Base-by-base conservation (phyloP, 2,797 vertebrate species). In the Propithecus deckenii region DNA sequence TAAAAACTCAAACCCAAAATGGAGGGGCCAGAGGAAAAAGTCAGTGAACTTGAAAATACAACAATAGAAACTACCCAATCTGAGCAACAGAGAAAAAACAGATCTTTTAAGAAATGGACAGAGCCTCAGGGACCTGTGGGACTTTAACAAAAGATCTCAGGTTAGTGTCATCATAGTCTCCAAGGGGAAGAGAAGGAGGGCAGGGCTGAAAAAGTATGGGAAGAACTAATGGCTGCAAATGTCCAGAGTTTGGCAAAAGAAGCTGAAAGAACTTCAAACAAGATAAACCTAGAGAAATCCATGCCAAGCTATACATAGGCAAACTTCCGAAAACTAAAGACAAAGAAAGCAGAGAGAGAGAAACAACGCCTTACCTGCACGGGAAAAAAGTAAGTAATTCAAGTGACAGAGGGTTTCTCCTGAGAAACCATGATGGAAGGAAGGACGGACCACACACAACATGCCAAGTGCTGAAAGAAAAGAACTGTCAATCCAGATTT, bases 221-320 rank as follows among this genome's bases (percentile, higher is more conserved):
- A 74, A 78, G 61, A 87, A 90, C 94, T 35, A 83, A 48, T 30
- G 41, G 25, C 32, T 50, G 38, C 63, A 88, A 75, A 6, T 11
- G 38, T 59, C 50, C 83, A 72, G 38, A 48, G 59, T 88, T 50
- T 57, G 63, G 57, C 17, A 67, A 86, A 87, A 92, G 41, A 94
- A 38, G 43, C n/a, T 7, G n/a, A 32, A 57, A 74, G 46, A 89
- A 12, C 28, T 41, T 23, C 35, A 72, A 75, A 57, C 23, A 12
- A 22, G 63, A 86, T 52, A 59, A 72, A 38, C 50, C 57, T 32
- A 22, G n/a, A 78, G 46, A 48, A 69, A 87, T 12, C 23, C 50
- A 41, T 1, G 5, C n/a, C 65, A 32, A 17, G 7, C 20, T 15
- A 38, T 5, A 61, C 50, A 23, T 0, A 59, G 38, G n/a, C 52